Conservation (phyloP, 2,797 vertebrate species). For the Salmo trutta region DNA sequence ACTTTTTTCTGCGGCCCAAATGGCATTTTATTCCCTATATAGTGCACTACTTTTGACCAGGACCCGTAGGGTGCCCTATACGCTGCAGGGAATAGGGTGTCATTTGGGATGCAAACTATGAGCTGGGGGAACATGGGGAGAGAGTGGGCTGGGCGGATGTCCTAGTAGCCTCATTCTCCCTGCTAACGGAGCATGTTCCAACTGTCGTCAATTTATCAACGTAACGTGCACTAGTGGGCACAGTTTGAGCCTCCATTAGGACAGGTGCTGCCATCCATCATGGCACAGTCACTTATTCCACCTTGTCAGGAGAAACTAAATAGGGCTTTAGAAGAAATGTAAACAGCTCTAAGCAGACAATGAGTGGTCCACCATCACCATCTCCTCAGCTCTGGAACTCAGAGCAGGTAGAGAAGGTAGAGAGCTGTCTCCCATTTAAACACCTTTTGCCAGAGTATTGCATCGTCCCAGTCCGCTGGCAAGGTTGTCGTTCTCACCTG, state of each 20-base stretch:
- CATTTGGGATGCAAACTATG: slow-evolving; percentile 2
- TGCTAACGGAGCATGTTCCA: slow-evolving; percentile 95
- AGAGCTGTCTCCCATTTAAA: slow-evolving; percentile 44
- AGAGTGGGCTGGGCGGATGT: slow-evolving; percentile 72
- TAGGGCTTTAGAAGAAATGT: slow-evolving; percentile 99
- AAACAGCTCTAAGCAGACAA: slow-evolving; percentile 98
- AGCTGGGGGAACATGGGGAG: slow-evolving; percentile 47
- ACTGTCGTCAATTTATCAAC: slow-evolving; percentile 99
- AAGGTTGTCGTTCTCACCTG: too few species aligned
- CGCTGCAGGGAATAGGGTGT: slow-evolving; percentile 56
- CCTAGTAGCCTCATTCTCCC: slow-evolving; percentile 94
- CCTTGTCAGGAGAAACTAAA: slow-evolving; percentile 98
- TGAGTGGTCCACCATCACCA: slow-evolving; percentile 65
- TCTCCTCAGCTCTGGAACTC: slow-evolving; percentile 47
- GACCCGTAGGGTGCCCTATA: too few species aligned
- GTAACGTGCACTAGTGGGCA: slow-evolving; percentile 99
- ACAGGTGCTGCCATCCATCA: slow-evolving; percentile 99
- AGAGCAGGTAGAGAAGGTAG: slow-evolving; percentile 14
- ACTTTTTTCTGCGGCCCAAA: slow-evolving; percentile 16
- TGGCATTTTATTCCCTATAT: background rate
- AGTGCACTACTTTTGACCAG: slow-evolving; percentile 20
- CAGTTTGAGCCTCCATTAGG: slow-evolving; percentile 99
- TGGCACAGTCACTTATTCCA: slow-evolving; percentile 95
- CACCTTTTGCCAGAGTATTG: slow-evolving; percentile 30
- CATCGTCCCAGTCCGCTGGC: too few species aligned